Evolutionary conservation across 2,888 invertebrate species (phyloP), one percentile per base, ranked within the genome.

Genomic region (Drosophila monieri): DNA sequence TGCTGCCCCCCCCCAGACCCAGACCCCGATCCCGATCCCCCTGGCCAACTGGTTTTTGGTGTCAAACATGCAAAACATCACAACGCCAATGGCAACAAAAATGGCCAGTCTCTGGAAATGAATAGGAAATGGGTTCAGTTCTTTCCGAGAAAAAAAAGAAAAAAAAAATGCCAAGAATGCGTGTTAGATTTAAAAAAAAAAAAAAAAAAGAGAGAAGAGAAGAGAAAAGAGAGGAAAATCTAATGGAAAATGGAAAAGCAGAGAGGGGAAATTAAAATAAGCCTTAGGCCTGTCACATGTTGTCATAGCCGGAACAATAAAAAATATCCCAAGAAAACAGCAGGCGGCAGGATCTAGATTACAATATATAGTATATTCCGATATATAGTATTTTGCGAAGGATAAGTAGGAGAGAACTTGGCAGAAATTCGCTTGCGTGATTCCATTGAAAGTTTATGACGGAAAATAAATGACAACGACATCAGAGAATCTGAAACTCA

Each of bases 401-500:
- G 68, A 59, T 49, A 65, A 59, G 54, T 54, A 51, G 59, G 49
- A 41, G 41, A 57, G 75, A 80, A 76, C 72, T 60, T 65, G 65
- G 56, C 59, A 21, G 66, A 71, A 69, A 27, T 57, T 75, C 68
- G 78, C 67, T 80, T 77, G 81, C 81, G 85, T 84, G 81, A 77
- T 75, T 76, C 66, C 64, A 73, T 69, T 69, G 69, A 74, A 81
- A 84, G 56, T 76, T 79, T 79, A 77, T 85, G 83, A 77, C 80
- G 64, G 65, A 67, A 77, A 74, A 85, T 79, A 83, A 83, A 85
- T 81, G 85, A 74, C 81, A 79, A 66, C 43, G 43, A 43, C 43
- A 43, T 43, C 65, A 65, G 72, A 27, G 68, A 72, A 57, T 49
- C 78, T 70, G 25, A 61, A 72, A 79, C 32, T 64, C 68, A 60